phyloP scores from a whole-genome alignment of 2,888 invertebrate genomes.

The Ophion ventricosus region DNA sequence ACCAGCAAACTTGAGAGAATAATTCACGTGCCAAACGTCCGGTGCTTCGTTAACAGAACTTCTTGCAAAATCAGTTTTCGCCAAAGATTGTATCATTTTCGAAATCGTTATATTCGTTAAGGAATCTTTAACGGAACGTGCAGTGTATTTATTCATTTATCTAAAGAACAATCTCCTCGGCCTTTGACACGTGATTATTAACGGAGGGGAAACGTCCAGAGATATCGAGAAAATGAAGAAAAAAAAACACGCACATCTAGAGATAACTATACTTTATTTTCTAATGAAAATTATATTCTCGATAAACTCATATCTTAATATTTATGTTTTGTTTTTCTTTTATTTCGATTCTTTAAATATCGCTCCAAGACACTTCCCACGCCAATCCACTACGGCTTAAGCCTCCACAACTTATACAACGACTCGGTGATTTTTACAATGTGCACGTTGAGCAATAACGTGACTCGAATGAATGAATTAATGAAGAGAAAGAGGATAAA shows the following conservation, averaged over 20 bases:
- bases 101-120: not conserved
- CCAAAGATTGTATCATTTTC: not conserved
- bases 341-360: slow-evolving; percentile 51
- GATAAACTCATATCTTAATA: slow-evolving; percentile 75
- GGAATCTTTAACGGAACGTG: too few species aligned
- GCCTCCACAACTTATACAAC: slow-evolving; percentile 38
- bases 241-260: slow-evolving; percentile 55
- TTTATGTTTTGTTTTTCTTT: slow-evolving; percentile 55
- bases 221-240: not conserved
- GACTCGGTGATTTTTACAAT: slow-evolving; percentile 20
- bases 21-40: too few species aligned
- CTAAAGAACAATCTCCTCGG: too few species aligned
- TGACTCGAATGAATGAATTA: not conserved
- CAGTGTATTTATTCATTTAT: too few species aligned
- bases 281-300: slow-evolving; percentile 80
- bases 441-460: slow-evolving; percentile 17
- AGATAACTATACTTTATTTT: slow-evolving; percentile 77
- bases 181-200: too few species aligned
- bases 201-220: not conserved
- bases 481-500: not conserved
- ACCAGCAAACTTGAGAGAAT: too few species aligned
- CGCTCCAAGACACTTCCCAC: slow-evolving; percentile 61
- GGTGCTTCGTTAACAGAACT: too few species aligned
- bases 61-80: not conserved
- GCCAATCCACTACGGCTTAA: slow-evolving; percentile 64